phyloP scores from a whole-genome alignment of 1,140 invertebrate genomes.

The Drosophila busckii region DNA sequence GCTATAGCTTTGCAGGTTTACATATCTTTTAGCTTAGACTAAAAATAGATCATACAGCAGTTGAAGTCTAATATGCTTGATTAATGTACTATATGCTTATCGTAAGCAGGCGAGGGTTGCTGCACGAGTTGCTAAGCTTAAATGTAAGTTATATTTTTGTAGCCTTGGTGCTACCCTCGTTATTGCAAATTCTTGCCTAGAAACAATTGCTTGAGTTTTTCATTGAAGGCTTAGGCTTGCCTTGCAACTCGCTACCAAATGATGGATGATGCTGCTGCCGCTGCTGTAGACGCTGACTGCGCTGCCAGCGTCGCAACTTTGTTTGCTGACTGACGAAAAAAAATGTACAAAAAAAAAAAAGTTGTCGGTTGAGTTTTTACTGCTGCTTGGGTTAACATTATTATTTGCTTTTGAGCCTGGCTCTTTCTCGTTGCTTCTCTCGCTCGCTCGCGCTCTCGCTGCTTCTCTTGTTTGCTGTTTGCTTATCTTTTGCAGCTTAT shows the following conservation, averaged over 20 bases:
- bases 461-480: not conserved
- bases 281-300: not conserved
- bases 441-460: not conserved
- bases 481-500: not conserved
- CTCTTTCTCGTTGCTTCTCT: conserved; percentile 2
- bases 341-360: too few relatives aligned
- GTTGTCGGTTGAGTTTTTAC: conserved; percentile 40
- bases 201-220: conserved; percentile 35
- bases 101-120: too few relatives aligned
- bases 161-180: not conserved
- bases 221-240: conserved; percentile 15
- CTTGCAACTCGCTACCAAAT: conserved; percentile 27
- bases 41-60: conserved; percentile 38
- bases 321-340: conserved; percentile 27
- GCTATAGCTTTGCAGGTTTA: too few relatives aligned
- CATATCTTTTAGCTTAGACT: conserved; percentile 17
- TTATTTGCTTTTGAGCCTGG: conserved; percentile 23
- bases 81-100: too few relatives aligned
- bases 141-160: too few relatives aligned
- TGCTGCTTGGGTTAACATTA: conserved; percentile 36
- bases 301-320: conserved; percentile 9
- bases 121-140: too few relatives aligned
- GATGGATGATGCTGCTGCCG: conserved; percentile 25
- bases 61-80: too few relatives aligned
- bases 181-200: conserved; percentile 23